Base-by-base conservation (phyloP, 2,888 invertebrate species). In the Oscheius sp. region DNA sequence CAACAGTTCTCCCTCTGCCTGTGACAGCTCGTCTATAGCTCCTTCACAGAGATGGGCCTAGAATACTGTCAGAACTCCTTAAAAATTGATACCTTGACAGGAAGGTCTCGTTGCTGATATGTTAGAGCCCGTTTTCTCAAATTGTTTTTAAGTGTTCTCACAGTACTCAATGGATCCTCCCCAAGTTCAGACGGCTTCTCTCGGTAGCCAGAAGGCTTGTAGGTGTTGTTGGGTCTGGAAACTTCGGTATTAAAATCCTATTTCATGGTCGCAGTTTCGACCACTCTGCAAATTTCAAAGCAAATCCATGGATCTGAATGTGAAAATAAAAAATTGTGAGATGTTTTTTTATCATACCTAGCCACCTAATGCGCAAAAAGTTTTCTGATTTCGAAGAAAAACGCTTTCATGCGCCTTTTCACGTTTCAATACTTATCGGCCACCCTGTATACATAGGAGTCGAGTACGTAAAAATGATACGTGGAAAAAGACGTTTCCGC, bases 141-240 rank as follows among this genome's bases (percentile, higher is more conserved):
- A 66, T 84, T 81, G 70, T 79, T 84, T 21, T 82, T 78, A 73
- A 86, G 74, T 1, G 83, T 84, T 60, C 85, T 75, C 11, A 86
- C 78, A 10, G 82, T 76, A 10, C 78, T 82, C 9, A 86, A 59
- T 0, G 86, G 78, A 75, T 86, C 85, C 9, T 82, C 77, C n/a
- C 85, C 85, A 5, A 86, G 71, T 58, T 80, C 76, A 0, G 81
- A 70, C 9, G 50, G 51, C 9, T 70, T 68, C 47, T 80, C 77
- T 2, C 47, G 29, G 68, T 79, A 81, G 9, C 83, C 81, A 70
- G 80, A 79, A 72, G 78, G 76, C 74, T 73, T 68, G 51, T 83
- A 83, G 37, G 75, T 75, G 48, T 76, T 83, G 48, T 74, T 73
- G 2, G 79, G 78, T 42, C 83, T 83, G 74, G 11, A 76, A 76